Base-by-base conservation (phyloP, 2,888 invertebrate genomes). In the Sinohyriopsis cumingii region DNA sequence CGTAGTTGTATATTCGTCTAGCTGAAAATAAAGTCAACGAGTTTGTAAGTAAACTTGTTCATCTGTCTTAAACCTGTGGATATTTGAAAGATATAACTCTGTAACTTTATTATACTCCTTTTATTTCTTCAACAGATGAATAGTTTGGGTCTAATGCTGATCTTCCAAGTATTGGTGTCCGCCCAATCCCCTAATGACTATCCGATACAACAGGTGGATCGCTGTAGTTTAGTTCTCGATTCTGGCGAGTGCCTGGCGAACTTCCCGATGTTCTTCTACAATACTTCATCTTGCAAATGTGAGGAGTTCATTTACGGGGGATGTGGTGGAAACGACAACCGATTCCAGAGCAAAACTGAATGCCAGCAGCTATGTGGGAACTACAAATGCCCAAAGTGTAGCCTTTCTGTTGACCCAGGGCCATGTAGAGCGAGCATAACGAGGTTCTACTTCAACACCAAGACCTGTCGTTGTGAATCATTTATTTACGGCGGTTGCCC, bases 311-410 rank as follows among this genome's bases (percentile, higher is more conserved):
- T 65, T 25, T 69, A 65, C 69, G 25, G 25, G 57, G 70, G 70
- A 18, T 70, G 70, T 53, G 70, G 70, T 5, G 70, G 70, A 22
- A 70, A 70, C 45, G 65, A 15, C 7, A 70, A 70, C 57, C 24
- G 70, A 53, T 70, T 70, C 57, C 15, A 19, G 1, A 63, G 63
- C 1, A n/a, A 63, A 25, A 63, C 53, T 54, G 70, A 62, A 22
- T 70, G 70, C 33, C 20, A 57, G 6, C 6, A 19, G 7, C 20
- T n/a, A 25, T 68, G 68, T 20, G 63, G 19, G 12, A 54, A n/a
- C 63, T 54, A 33, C 20, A 20, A 5, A 18, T 22, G 33, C 45
- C 57, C 64, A 4, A 28, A 20, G 19, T 70, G 70, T 22, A 55
- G 5, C 18, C 24, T 65, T n/a, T 54, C 65, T 5, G 20, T 61